Evolutionary conservation across 1,140 invertebrate species (phyloP), one percentile per base, ranked within the genome.

Genomic region (Bombus superbus): DNA sequence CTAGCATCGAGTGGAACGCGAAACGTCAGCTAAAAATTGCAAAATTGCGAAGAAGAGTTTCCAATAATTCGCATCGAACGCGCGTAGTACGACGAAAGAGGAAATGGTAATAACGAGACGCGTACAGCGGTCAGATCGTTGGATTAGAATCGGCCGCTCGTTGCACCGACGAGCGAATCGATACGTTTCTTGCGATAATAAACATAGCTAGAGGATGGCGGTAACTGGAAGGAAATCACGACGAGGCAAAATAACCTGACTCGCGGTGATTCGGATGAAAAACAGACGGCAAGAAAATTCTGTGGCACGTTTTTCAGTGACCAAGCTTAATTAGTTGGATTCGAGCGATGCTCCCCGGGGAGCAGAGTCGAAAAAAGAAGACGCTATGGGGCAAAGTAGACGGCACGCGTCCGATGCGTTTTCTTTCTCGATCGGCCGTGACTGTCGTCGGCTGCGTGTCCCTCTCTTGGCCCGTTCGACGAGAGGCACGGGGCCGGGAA

Each of bases 251-350:
- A 42, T 28, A 62, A n/a, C 13, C 74, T 1, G 15, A 32, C n/a
- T 47, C 1, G 44, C 35, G 35, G 13, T 11, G 38, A 11, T 1
- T 32, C 75, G 28, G 28, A 18, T 8, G 57, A 64, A 47, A n/a
- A 35, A 35, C 69, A 73, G n/a, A 3, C 38, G 53, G 69, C 40
- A 76, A 53, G 32, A 62, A 77, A 77, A 69, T 35, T 35, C 6
- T 57, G 28, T 18, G 81, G 15, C 62, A 44, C 47, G 72, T 86
- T 83, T 72, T 64, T 78, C 44, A 44, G 32, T 38, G 71, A 9
- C 6, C n/a, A 8, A 68, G 75, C 77, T 90, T 85, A 89, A 90
- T 90, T 87, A 89, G 78, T 87, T 73, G 74, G 82, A 44, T 77
- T 71, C 11, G n/a, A 66, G 64, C 69, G 74, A 47, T 53, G 38